Evolutionary conservation across 2,797 vertebrate genomes (phyloP).

Genomic region (Parauchenoglanis punctatus): DNA sequence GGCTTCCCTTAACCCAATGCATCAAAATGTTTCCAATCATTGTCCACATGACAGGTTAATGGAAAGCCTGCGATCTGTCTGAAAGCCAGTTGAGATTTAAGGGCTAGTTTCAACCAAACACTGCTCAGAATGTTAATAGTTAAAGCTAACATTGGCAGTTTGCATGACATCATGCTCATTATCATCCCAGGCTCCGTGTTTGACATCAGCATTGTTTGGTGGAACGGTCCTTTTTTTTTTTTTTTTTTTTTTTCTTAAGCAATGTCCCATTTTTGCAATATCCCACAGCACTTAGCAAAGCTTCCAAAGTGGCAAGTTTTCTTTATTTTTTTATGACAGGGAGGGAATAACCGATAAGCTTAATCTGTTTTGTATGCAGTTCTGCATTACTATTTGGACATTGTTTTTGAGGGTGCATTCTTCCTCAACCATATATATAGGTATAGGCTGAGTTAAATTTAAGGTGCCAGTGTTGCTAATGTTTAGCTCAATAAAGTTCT

Average conservation of each 20-base stretch:
- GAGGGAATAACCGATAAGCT: not conserved
- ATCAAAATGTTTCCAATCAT: not conserved
- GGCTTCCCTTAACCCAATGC: conserved; percentile 2
- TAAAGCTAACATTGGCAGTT: conserved; percentile 4
- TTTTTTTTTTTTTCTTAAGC: not conserved
- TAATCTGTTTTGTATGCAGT: not conserved
- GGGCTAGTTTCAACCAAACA: conserved; percentile 14
- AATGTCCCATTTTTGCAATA: not conserved
- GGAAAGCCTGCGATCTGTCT: conserved; percentile 3
- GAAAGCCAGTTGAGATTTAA: conserved; percentile 10
- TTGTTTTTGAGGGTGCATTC: not conserved
- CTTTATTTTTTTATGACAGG: not conserved
- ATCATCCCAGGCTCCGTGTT: conserved; percentile 2
- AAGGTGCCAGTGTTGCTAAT: not conserved
- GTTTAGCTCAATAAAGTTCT: not conserved
- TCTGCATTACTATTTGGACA: not conserved
- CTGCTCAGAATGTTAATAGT: conserved; percentile 10
- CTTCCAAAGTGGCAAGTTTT: not conserved
- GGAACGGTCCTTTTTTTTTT: not conserved
- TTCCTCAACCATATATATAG: not conserved
- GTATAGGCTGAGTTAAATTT: not conserved
- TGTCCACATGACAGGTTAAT: not conserved
- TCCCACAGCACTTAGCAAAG: not conserved
- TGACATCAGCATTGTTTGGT: not conserved
- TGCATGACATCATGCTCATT: not conserved